These are phyloP conservation scores for Hyperoplus lanceolatus DNA, from an alignment of 2,797 vertebrate genomes.

Conservation along the genomic window DNA sequence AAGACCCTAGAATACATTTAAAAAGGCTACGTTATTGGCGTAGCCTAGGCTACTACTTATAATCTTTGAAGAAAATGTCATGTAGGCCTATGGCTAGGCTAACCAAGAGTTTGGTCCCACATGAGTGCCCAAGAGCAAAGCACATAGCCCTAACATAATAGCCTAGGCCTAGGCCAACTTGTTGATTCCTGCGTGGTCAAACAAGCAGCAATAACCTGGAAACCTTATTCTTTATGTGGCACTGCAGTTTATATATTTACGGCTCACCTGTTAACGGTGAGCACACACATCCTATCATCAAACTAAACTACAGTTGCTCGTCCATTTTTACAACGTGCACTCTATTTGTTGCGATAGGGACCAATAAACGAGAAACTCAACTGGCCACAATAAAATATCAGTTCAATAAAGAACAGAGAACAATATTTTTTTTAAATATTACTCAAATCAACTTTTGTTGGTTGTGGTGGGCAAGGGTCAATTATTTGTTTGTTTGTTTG, in stretches of 20 bases:
- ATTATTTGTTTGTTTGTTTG: background rate
- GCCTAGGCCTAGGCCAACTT: constrained; percentile 25
- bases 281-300: constrained; percentile 18
- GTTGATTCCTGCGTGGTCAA: constrained; percentile 43
- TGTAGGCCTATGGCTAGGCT: background rate
- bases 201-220: constrained; percentile 36
- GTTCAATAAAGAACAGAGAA: background rate
- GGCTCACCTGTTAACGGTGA: constrained; percentile 44
- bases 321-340: constrained; percentile 3
- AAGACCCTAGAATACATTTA: background rate
- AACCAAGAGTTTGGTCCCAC: background rate
- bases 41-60: too few species aligned
- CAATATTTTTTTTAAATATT: background rate
- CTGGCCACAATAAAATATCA: background rate
- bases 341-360: constrained; percentile 42
- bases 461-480: background rate
- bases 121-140: background rate
- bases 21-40: background rate
- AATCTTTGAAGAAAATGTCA: background rate
- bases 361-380: background rate
- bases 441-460: background rate
- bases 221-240: constrained; percentile 4
- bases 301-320: constrained; percentile 15
- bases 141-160: background rate
- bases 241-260: constrained; percentile 53